phyloP scores from a whole-genome alignment of 2,888 invertebrate species.

The Tricholauxania praeusta region DNA sequence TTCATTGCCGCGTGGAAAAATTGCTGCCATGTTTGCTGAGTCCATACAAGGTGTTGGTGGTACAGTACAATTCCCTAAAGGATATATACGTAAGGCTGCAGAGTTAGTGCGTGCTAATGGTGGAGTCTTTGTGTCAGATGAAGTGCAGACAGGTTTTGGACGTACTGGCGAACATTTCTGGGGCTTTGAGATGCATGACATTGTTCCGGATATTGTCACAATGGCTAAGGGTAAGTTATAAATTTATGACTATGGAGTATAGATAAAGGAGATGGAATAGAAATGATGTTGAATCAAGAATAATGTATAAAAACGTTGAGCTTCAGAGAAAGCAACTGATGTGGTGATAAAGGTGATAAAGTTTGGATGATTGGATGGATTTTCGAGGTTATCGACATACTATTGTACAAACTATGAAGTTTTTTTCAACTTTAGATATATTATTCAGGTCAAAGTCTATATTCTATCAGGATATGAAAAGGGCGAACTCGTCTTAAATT shows the following conservation, averaged over 20 bases:
- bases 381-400: too few relatives aligned
- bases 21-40: slow-evolving; percentile 94
- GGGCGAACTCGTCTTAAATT: too few relatives aligned
- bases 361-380: too few relatives aligned
- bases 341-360: too few relatives aligned
- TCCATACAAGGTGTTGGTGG: slow-evolving; percentile 98
- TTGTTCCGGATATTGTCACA: slow-evolving; percentile 93
- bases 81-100: slow-evolving; percentile 85
- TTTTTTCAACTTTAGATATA: too few relatives aligned
- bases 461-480: too few relatives aligned
- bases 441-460: too few relatives aligned
- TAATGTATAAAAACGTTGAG: background rate
- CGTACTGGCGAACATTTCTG: slow-evolving; percentile 94
- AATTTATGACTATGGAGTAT: background rate
- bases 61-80: slow-evolving; percentile 90
- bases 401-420: too few relatives aligned
- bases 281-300: too few relatives aligned
- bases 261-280: too few relatives aligned
- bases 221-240: slow-evolving; percentile 83
- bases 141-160: slow-evolving; percentile 98
- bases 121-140: slow-evolving; percentile 92
- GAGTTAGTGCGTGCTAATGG: slow-evolving; percentile 83
- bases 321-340: too few relatives aligned
- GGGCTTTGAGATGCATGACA: slow-evolving; percentile 93
- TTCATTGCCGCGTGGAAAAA: slow-evolving; percentile 80